Base-by-base conservation (phyloP, 2,888 invertebrate species). In the Eilema depressum region DNA sequence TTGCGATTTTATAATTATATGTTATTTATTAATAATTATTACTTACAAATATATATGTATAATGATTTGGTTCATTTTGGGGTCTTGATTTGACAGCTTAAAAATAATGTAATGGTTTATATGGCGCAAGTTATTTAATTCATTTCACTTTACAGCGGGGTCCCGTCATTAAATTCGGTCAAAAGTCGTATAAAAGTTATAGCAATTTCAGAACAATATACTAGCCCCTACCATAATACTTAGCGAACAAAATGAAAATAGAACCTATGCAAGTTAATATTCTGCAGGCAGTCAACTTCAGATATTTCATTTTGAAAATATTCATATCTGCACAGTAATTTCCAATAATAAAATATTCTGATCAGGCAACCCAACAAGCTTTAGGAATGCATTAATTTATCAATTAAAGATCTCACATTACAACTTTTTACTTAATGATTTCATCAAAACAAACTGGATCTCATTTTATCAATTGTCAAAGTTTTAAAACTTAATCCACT, bases 401-500 rank as follows among this genome's bases (percentile, higher is more conserved):
- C 74, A 81, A 83, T 80, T 79, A 77, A 83, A 80, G 72, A 79
- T 78, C 80, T 81, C 80, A 80, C 86, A 89, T 87, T 86, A 77
- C 81, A 91, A 93, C 92, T 93, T 93, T 92, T 89, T 86, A 91
- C 92, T 94, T 89, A 91, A 89, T 86, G 86, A 88, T 83, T 91
- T 85, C 85, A 87, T 89, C 90, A 90, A 91, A 91, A 91, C 89
- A 92, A 92, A 93, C 89, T 91, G 90, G 88, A 91, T 93, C 91
- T 91, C 91, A 91, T 94, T 93, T 92, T 91, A 95, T 92, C 92
- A 93, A 94, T 94, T 93, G 93, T 93, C 91, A 91, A 94, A 94
- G 92, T 95, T 94, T 93, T 92, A 94, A 94, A 95, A 94, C 93
- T 94, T 93, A 95, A 94, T 94, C 93, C 93, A 93, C 92, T 93